phyloP scores from a whole-genome alignment of 2,797 vertebrate genomes.

The Paratrypauchen microcephalus region DNA sequence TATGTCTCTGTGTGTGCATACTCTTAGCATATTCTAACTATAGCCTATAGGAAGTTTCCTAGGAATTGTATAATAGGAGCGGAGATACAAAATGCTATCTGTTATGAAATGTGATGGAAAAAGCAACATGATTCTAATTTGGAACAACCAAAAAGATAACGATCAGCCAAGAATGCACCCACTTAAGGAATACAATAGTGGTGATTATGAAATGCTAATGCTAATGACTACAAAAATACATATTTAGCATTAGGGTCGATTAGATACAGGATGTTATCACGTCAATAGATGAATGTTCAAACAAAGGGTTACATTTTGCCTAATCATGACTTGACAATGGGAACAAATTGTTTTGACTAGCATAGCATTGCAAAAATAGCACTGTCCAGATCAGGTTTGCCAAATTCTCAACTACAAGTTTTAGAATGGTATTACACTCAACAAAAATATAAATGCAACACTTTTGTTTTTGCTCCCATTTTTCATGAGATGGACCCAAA shows the following conservation, averaged over 20 bases:
- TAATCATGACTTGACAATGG: neutral
- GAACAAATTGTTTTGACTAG: neutral
- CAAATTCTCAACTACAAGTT: neutral
- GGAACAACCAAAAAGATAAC: conserved; percentile 12
- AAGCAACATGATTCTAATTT: conserved; percentile 24
- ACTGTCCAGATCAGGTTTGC: neutral
- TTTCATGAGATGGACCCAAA: too few relatives aligned
- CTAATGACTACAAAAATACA: neutral
- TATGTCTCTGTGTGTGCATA: conserved; percentile 22
- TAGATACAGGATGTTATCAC: neutral
- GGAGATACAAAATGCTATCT: conserved; percentile 8
- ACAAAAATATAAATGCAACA: too few relatives aligned
- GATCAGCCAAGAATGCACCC: neutral
- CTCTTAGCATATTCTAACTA: conserved; percentile 35
- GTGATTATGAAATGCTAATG: conserved; percentile 1
- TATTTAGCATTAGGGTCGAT: neutral
- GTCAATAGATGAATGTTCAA: neutral
- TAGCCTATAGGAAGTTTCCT: conserved; percentile 30
- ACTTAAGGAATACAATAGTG: neutral
- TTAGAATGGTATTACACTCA: neutral
- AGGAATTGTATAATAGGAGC: conserved; percentile 29
- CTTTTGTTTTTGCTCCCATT: too few relatives aligned
- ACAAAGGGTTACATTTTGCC: neutral
- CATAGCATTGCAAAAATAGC: neutral
- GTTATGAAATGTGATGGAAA: conserved; percentile 25